Evolutionary conservation across 2,888 invertebrate genomes (phyloP).

Genomic region (Conops quadrifasciatus): DNA sequence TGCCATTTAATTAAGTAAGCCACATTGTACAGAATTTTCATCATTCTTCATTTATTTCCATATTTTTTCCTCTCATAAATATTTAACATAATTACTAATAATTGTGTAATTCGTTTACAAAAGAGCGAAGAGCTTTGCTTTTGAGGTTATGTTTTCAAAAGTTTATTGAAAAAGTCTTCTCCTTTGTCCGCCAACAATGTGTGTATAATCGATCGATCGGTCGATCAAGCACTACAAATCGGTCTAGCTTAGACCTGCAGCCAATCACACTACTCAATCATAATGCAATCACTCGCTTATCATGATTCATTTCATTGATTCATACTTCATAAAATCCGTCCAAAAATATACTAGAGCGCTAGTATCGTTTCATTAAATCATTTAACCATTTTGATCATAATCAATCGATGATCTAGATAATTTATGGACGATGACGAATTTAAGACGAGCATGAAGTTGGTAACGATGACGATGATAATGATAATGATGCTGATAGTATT

Average conservation of each 20-base stretch:
- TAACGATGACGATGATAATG: conserved; percentile 7
- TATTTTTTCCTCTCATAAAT: not conserved
- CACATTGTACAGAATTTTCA: not conserved
- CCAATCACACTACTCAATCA: conserved; percentile 28
- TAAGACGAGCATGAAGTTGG: not conserved
- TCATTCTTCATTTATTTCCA: not conserved
- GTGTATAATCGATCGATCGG: not conserved
- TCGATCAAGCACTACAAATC: not conserved
- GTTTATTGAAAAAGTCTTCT: conserved; percentile 10
- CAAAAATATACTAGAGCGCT: conserved; percentile 28
- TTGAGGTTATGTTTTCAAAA: conserved; percentile 24
- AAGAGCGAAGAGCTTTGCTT: not conserved
- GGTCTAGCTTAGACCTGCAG: conserved; percentile 22
- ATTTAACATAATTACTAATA: not conserved
- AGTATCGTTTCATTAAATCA: conserved; percentile 24
- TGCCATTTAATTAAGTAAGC: not conserved
- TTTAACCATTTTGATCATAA: conserved; percentile 17
- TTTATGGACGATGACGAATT: not conserved
- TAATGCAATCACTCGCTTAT: too few relatives aligned
- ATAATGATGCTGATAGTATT: not conserved
- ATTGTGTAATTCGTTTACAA: not conserved
- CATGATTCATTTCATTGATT: conserved; percentile 1
- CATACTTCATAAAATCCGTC: conserved; percentile 45
- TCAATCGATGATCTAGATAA: not conserved
- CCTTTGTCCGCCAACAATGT: not conserved